A percentile compares a stretch with the other conserved stretches of the same genome.
These are phyloP conservation scores for Uromys caudimaculatus DNA, from an alignment of 2,797 vertebrate species.

Conservation along the genomic window DNA sequence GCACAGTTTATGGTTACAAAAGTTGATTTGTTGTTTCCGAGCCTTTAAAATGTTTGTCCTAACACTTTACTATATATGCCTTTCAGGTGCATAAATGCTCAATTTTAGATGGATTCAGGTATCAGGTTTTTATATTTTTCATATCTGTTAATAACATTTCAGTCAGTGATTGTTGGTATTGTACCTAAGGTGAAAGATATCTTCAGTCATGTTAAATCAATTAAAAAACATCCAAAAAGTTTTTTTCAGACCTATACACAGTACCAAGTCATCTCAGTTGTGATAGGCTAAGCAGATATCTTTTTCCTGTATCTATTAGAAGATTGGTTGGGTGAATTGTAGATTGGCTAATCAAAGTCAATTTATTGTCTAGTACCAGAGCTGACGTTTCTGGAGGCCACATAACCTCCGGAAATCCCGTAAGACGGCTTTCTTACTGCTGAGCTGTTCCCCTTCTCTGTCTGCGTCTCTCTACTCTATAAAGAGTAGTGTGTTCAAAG, in stretches of 20 bases:
- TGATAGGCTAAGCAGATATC: not conserved
- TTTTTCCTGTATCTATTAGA: not conserved
- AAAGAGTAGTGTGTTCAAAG: not conserved
- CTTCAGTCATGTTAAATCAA: not conserved
- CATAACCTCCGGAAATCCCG: not conserved
- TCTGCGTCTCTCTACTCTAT: not conserved
- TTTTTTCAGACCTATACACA: not conserved
- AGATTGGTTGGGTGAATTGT: not conserved
- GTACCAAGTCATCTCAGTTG: not conserved
- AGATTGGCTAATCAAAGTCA: not conserved
- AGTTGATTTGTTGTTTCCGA: slow-evolving; percentile 14
- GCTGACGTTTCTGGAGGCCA: not conserved
- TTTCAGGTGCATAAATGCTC: not conserved
- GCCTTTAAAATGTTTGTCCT: slow-evolving; percentile 32
- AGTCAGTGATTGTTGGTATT: not conserved
- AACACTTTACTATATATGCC: not conserved
- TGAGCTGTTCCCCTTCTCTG: not conserved
- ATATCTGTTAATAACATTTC: slow-evolving; percentile 4
- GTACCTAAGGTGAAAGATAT: slow-evolving; percentile 26
- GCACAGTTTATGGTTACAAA: slow-evolving; percentile 15
- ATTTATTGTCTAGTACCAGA: not conserved
- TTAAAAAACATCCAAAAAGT: not conserved
- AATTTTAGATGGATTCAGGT: not conserved
- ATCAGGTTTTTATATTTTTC: slow-evolving; percentile 16
- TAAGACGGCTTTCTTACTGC: too few relatives aligned